Evolutionary conservation across 2,797 vertebrate genomes (phyloP), one percentile per base, ranked within the genome.

Genomic region (Dipus sagitta): DNA sequence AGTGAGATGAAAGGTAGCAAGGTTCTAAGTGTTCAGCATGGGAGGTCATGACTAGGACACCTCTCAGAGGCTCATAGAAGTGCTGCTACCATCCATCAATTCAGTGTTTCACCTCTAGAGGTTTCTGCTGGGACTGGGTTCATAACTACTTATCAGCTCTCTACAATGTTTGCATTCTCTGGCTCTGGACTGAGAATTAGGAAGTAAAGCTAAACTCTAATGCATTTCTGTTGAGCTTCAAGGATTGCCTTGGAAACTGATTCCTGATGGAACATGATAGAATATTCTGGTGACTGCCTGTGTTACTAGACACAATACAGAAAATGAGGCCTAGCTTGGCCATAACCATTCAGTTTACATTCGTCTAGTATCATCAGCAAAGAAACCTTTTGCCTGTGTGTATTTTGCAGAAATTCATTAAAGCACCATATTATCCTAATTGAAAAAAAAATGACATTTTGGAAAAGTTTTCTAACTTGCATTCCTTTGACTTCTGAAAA

Each of bases 401-500:
- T 23, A 76, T 79, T 82, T 71, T 32, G 32, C 58, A 90, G 47
- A 13, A 2, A 76, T 76, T 92, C 32, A 75, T 74, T 81, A 65
- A 78, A 86, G 54, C 3, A 72, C 7, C 21, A 52, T 54, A 78
- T 34, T 81, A 70, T 54, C 20, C 18, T 38, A 70, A 68, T 81
- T 60, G 60, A 75, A 70, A 88, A 70, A 70, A 12, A 84, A 72
- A 58, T 58, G 54, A 58, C 54, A 58, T 77, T 67, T 74, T 84
- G 9, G 65, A 92, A 64, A 58, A 14, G 4, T 17, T 72, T 89
- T 77, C 72, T 54, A 42, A 92, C 82, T 2, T 78, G 3, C 11
- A 86, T 9, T 92, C 77, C 13, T 82, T 62, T 82, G 77, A 71
- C 62, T 76, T 91, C 62, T 7, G 72, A 52, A 58, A 82, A 75